A percentile compares a stretch with the other conserved stretches of the same genome.
Evolutionary conservation across 2,797 vertebrate genomes (phyloP).

Genomic region (Sebastes taczanowskii): DNA sequence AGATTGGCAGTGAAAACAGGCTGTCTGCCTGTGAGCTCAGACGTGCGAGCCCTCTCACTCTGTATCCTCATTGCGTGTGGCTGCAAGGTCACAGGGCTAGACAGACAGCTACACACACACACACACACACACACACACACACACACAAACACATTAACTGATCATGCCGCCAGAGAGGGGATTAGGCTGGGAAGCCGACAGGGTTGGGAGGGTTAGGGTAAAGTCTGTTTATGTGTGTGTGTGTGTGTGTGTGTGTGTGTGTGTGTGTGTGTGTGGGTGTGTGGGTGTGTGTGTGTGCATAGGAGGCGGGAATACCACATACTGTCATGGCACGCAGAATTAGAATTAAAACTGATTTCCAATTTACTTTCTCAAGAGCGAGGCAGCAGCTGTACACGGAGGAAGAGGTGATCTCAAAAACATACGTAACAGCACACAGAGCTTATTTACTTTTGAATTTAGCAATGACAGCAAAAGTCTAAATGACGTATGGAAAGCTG

Average conservation of each 20-base stretch:
- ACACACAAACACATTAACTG: slow-evolving; percentile 67
- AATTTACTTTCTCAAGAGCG: slow-evolving; percentile 58
- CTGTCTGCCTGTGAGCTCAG: slow-evolving; percentile 65
- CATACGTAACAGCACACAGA: neutral
- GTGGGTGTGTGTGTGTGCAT: slow-evolving; percentile 30
- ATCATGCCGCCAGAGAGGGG: slow-evolving; percentile 74
- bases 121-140: slow-evolving; percentile 9
- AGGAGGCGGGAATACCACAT: slow-evolving; percentile 35
- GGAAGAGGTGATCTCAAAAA: slow-evolving; percentile 16
- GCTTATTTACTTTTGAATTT: neutral
- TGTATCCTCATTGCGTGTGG: slow-evolving; percentile 76
- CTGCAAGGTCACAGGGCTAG: slow-evolving; percentile 79
- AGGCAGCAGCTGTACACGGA: slow-evolving; percentile 38
- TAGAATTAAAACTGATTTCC: slow-evolving; percentile 63
- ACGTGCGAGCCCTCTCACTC: slow-evolving; percentile 64
- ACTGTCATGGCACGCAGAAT: slow-evolving; percentile 56
- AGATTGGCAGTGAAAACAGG: slow-evolving; percentile 56
- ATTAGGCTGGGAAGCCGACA: slow-evolving; percentile 74
- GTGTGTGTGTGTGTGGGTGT: slow-evolving; percentile 25
- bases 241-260: slow-evolving; percentile 19
- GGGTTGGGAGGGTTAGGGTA: slow-evolving; percentile 68
- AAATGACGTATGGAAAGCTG: neutral
- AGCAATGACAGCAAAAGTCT: neutral
- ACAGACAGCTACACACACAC: slow-evolving; percentile 54
- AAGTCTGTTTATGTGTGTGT: slow-evolving; percentile 42